Evolutionary conservation across 2,113 vertebrate genomes (phyloP).

Genomic region (Litocranius walleri): DNA sequence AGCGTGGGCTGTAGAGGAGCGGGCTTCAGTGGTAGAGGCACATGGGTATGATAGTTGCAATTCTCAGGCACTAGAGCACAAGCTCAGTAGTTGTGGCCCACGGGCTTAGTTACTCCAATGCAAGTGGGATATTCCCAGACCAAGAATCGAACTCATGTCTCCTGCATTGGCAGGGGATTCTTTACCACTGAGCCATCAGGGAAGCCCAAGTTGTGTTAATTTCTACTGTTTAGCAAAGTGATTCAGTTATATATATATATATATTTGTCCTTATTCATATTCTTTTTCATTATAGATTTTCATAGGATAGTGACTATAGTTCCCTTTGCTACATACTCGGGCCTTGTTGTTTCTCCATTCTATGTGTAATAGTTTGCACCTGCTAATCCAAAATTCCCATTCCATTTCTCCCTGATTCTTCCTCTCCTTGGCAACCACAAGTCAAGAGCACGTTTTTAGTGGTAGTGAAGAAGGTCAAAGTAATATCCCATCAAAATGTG

Average conservation of each 20-base stretch:
- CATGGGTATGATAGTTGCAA: neutral
- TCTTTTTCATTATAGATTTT: neutral
- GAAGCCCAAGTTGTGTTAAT: neutral
- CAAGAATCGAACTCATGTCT: neutral
- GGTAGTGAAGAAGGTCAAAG: neutral
- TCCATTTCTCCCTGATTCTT: neutral
- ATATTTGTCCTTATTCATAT: neutral
- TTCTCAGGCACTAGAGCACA: neutral
- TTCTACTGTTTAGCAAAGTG: neutral
- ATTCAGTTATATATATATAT: neutral
- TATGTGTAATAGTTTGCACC: neutral
- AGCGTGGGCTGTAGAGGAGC: fast-evolving
- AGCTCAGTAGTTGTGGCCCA: neutral
- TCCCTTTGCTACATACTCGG: neutral
- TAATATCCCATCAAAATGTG: neutral
- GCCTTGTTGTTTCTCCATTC: neutral
- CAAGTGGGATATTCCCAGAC: neutral
- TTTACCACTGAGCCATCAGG: neutral
- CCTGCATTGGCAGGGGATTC: neutral
- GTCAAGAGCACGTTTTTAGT: neutral
- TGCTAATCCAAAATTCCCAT: neutral
- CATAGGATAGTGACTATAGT: neutral
- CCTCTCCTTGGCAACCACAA: neutral
- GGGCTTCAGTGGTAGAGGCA: neutral
- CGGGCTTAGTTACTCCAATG: neutral